These are phyloP conservation scores for Tetranychus urticae DNA, from an alignment of 1,140 invertebrate species.

Conservation along the genomic window DNA sequence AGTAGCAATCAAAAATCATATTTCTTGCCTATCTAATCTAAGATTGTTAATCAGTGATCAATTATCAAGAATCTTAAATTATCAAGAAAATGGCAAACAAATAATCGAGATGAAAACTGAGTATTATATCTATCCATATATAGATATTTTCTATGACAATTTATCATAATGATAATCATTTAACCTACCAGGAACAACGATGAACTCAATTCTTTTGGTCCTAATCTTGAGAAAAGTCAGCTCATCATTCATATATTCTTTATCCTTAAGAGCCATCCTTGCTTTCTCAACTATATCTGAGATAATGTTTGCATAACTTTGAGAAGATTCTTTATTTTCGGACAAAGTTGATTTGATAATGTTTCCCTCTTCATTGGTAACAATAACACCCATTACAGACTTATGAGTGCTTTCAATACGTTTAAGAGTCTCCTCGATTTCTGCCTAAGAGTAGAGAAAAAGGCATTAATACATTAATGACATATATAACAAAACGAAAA, in stretches of 20 bases:
- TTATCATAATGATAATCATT: background rate
- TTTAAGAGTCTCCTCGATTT: constrained; percentile 8
- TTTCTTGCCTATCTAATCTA: background rate
- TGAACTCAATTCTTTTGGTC: constrained; percentile 10
- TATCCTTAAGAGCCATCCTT: constrained; percentile 7
- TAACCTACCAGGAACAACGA: constrained; percentile 9
- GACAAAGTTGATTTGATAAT: constrained; percentile 6
- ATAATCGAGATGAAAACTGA: too few species aligned
- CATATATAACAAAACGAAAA: background rate
- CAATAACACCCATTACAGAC: constrained; percentile 8
- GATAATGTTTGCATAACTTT: constrained; percentile 6
- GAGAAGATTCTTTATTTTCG: background rate
- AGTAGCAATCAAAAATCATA: too few species aligned
- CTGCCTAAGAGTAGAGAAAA: background rate
- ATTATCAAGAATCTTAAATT: background rate
- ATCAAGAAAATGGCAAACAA: background rate
- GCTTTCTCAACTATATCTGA: constrained; percentile 7
- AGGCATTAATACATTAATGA: background rate
- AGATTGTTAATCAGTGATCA: background rate
- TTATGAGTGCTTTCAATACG: constrained; percentile 8
- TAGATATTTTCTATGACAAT: too few species aligned
- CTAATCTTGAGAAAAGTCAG: constrained; percentile 9
- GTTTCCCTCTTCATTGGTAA: constrained; percentile 5
- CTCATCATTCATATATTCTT: constrained; percentile 8
- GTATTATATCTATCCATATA: too few species aligned